Evolutionary conservation across 2,888 invertebrate genomes (phyloP).

Genomic region (Miltochrista miniata): DNA sequence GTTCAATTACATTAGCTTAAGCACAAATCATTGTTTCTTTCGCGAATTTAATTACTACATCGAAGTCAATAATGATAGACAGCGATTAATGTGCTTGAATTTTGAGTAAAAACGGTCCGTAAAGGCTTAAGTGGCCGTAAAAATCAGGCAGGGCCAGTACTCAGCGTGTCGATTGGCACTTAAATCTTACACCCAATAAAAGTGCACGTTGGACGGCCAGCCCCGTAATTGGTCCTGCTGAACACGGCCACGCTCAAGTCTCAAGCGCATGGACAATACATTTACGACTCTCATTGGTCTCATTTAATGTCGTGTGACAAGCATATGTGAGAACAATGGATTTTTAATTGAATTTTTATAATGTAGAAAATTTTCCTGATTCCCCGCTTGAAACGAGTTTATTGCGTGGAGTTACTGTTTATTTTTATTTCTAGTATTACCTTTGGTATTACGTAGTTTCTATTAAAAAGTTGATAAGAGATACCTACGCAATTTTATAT

Average conservation of each 20-base stretch:
- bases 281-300: constrained; percentile 79
- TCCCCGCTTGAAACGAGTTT: constrained; percentile 11
- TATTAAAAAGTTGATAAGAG: too few relatives aligned
- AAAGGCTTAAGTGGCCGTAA: constrained; percentile 67
- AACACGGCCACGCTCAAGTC: constrained; percentile 59
- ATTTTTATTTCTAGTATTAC: not conserved
- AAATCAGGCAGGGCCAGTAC: constrained; percentile 67
- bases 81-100: constrained; percentile 36
- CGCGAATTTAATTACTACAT: constrained; percentile 28
- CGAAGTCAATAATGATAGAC: constrained; percentile 37
- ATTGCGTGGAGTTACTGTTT: constrained; percentile 7
- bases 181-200: constrained; percentile 83
- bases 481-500: too few relatives aligned
- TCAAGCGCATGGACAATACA: constrained; percentile 59
- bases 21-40: constrained; percentile 18
- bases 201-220: constrained; percentile 68
- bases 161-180: constrained; percentile 78
- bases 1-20: constrained; percentile 8
- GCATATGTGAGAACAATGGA: constrained; percentile 68
- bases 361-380: constrained; percentile 51
- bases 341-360: constrained; percentile 75
- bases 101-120: constrained; percentile 37
- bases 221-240: constrained; percentile 77
- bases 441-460: too few relatives aligned
- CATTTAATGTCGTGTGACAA: constrained; percentile 79